Conservation (phyloP, 2,113 vertebrate genomes). For the Otus sunia region DNA sequence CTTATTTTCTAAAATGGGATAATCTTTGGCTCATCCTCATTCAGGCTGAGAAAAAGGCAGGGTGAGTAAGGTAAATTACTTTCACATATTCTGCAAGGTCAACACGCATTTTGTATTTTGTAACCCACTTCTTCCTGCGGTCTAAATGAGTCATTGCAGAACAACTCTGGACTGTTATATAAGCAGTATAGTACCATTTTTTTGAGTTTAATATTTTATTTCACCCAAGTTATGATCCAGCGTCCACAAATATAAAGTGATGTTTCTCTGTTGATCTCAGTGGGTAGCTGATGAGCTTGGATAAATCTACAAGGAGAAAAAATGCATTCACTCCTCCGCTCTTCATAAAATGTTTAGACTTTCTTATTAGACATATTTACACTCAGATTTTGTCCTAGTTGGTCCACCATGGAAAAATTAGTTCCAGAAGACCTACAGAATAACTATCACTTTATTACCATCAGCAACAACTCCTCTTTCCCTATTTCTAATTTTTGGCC, state of each 20-base stretch:
- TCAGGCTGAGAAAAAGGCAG: not conserved
- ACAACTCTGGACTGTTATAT: not conserved
- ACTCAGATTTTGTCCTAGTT: not conserved
- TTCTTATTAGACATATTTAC: not conserved
- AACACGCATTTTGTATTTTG: not conserved
- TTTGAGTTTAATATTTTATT: not conserved
- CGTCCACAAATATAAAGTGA: not conserved
- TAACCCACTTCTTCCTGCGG: not conserved
- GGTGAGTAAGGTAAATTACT: not conserved
- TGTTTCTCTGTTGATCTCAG: not conserved
- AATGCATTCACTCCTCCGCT: rapidly evolving
- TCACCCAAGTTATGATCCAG: not conserved
- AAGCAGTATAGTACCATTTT: not conserved
- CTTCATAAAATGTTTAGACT: not conserved
- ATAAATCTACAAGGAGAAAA: not conserved
- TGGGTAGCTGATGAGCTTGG: not conserved
- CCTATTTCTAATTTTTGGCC: not conserved
- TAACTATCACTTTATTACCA: not conserved
- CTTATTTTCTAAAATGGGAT: not conserved
- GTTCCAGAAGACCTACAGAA: not conserved
- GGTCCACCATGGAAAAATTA: not conserved
- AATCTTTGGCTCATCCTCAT: not conserved
- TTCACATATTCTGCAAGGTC: not conserved
- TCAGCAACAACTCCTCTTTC: not conserved
- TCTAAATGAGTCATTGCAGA: not conserved